Conservation (phyloP, 2,888 invertebrate species). For the Periphyllus acericola region DNA sequence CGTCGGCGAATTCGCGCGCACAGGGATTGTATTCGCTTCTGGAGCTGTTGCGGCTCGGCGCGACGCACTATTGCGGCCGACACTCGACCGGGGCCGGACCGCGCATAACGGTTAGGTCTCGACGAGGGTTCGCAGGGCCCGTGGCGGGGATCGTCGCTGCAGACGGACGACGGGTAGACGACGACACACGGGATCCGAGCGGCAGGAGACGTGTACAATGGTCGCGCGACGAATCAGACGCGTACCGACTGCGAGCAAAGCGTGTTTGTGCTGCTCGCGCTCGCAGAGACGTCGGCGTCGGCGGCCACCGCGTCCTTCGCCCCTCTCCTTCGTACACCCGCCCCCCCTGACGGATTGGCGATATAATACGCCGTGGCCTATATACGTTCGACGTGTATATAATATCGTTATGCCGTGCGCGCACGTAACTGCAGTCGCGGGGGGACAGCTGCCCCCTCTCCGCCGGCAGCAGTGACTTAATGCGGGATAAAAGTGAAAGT, state of each 20-base stretch:
- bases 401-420: too few relatives aligned
- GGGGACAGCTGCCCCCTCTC: not conserved
- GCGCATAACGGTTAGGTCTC: too few relatives aligned
- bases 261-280: not conserved
- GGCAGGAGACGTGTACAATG: not conserved
- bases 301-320: not conserved
- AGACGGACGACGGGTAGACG: too few relatives aligned
- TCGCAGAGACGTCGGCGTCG: not conserved
- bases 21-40: not conserved
- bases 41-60: too few relatives aligned
- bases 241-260: not conserved
- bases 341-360: not conserved
- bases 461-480: not conserved
- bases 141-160: too few relatives aligned
- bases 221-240: not conserved
- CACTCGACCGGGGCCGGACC: too few relatives aligned
- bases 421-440: too few relatives aligned
- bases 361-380: too few relatives aligned
- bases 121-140: too few relatives aligned
- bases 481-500: slow-evolving; percentile 45
- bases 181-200: not conserved
- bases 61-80: not conserved
- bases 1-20: not conserved
- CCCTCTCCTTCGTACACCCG: not conserved
- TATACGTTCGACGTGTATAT: too few relatives aligned